Evolutionary conservation across 2,113 vertebrate genomes (phyloP).

Genomic region (Campylorhamphus procurvoides): DNA sequence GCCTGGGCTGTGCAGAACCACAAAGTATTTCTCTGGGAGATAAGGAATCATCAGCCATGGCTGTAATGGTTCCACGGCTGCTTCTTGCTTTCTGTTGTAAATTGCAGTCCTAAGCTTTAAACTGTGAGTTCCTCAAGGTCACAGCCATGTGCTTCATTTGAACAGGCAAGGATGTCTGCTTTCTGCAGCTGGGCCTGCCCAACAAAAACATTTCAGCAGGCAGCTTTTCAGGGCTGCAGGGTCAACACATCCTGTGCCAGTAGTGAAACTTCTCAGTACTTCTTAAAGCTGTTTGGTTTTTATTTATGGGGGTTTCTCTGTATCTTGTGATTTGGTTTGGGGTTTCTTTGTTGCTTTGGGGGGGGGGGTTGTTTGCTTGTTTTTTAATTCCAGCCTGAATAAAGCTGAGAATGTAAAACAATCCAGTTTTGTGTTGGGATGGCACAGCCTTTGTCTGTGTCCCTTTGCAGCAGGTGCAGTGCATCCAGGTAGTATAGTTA

Average conservation of each 20-base stretch:
- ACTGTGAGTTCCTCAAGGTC: background rate
- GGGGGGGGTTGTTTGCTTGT: background rate
- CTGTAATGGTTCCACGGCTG: background rate
- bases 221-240: background rate
- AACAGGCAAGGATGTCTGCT: background rate
- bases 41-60: background rate
- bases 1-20: background rate
- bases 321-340: too few species aligned
- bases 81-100: background rate
- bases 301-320: too few species aligned
- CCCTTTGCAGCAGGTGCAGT: background rate
- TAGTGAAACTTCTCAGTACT: background rate
- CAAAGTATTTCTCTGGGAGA: background rate
- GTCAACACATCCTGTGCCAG: background rate
- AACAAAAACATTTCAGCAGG: background rate
- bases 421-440: background rate
- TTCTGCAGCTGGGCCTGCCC: background rate
- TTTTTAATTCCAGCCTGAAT: background rate
- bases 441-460: background rate
- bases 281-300: background rate
- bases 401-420: background rate
- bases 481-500: background rate
- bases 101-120: background rate
- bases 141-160: background rate
- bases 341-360: background rate